Conservation (phyloP, 2,888 invertebrate species). For the Conomelus anceps region DNA sequence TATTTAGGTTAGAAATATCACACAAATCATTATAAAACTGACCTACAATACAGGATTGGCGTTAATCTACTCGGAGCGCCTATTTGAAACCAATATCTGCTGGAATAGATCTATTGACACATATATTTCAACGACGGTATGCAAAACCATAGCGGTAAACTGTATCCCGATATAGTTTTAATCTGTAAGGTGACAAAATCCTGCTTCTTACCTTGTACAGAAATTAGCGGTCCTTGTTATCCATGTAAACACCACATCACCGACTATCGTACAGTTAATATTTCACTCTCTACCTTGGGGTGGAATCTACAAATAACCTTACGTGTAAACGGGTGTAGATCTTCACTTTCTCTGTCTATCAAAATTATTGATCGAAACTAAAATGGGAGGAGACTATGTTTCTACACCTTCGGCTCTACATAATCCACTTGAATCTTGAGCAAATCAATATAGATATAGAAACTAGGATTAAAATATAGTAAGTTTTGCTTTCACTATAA, state of each 20-base stretch:
- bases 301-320: background rate
- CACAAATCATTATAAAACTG: background rate
- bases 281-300: background rate
- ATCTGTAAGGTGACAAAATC: background rate
- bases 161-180: background rate
- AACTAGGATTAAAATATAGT: background rate
- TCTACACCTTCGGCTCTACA: too few relatives aligned
- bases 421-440: background rate
- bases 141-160: background rate
- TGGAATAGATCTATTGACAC: background rate
- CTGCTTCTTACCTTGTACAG: background rate
- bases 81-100: too few relatives aligned
- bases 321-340: background rate
- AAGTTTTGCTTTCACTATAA: background rate
- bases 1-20: background rate
- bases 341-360: background rate
- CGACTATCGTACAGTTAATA: too few relatives aligned
- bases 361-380: too few relatives aligned
- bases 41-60: background rate
- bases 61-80: too few relatives aligned
- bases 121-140: background rate
- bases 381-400: too few relatives aligned
- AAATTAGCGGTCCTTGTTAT: background rate
- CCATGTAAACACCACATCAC: background rate
- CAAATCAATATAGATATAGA: background rate